Base-by-base conservation (phyloP, 2,888 invertebrate genomes). In the Cheilosia scutellata region DNA sequence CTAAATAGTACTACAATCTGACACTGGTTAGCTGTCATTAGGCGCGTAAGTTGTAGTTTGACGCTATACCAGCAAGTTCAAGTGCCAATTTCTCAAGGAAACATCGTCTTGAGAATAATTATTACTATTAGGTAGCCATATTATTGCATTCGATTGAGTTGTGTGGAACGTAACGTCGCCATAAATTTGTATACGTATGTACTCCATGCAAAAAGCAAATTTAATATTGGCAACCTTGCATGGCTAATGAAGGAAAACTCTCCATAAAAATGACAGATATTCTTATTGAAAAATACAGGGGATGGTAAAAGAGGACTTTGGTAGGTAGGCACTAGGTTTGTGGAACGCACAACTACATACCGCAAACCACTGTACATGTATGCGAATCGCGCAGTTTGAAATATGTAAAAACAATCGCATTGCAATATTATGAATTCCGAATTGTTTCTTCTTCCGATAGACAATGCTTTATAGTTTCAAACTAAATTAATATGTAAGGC, bases 51-150 rank as follows among this genome's bases (percentile, higher is more conserved):
- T 5, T 40, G 37, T 51, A 29, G 65, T 27, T 40, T 53, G 66
- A 40, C 51, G 53, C 53, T 31, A 16, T 9, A 44, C 27, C 40
- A 60, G 42, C 74, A 83, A 83, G 82, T 83, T 83, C 82, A 83
- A 83, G 83, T 78, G 78, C 72, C 82, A 83, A 78, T 74, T 83
- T 72, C 44, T 78, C 78, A 83, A 72, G 78, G 77, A 78, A 78
- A 82, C 74, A 83, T 72, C 72, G 78, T 78, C 83, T 83, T 83
- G 65, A 63, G 77, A 83, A 83, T 78, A 83, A 83, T 82, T 65
- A 58, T 76, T 60, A 33, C 72, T 62, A 51, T 20, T 20, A 20
- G 20, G 20, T 20, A 20, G 20, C 20, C 20, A 20, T 25, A 57
- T 29, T 29, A 55, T 68, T 55, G 53, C 55, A 62, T 70, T 63